A percentile compares a stretch with the other conserved stretches of the same genome.
Conservation (phyloP, 2,797 vertebrate species). For the Paguma larvata region DNA sequence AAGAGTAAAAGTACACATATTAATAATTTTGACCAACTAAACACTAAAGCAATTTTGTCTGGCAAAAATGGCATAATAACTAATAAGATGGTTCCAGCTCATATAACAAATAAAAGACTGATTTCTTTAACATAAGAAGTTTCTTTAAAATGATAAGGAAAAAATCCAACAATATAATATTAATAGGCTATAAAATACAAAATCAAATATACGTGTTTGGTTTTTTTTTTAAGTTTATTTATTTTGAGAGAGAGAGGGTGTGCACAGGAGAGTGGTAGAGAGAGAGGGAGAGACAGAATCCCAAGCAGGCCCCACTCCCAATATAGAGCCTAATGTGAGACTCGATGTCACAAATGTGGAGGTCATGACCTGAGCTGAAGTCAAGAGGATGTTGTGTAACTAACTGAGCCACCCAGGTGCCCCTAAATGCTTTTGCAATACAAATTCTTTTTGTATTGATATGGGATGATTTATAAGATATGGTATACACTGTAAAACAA, state of each 20-base stretch:
- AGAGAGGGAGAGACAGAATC: no score
- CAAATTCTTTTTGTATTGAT: background rate
- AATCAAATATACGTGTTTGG: background rate
- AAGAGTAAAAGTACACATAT: background rate
- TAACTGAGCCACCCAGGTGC: no score
- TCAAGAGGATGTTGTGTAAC: no score
- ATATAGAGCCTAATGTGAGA: no score
- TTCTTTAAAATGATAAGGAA: background rate
- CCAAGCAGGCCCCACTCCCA: no score
- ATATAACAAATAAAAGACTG: background rate
- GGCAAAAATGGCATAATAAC: background rate
- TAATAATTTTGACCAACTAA: background rate
- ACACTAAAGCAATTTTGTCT: background rate
- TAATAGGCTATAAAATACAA: background rate
- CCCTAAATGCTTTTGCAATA: background rate
- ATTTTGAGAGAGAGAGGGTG: no score
- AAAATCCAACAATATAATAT: background rate
- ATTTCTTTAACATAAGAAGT: background rate
- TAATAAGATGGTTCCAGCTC: background rate
- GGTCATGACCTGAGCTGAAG: no score
- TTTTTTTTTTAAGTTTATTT: no score
- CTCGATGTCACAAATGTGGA: no score
- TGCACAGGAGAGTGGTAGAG: no score
- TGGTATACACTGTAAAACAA: background rate
- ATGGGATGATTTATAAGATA: background rate